Evolutionary conservation across 2,888 invertebrate genomes (phyloP).

Genomic region (Ennomos quercinarius): DNA sequence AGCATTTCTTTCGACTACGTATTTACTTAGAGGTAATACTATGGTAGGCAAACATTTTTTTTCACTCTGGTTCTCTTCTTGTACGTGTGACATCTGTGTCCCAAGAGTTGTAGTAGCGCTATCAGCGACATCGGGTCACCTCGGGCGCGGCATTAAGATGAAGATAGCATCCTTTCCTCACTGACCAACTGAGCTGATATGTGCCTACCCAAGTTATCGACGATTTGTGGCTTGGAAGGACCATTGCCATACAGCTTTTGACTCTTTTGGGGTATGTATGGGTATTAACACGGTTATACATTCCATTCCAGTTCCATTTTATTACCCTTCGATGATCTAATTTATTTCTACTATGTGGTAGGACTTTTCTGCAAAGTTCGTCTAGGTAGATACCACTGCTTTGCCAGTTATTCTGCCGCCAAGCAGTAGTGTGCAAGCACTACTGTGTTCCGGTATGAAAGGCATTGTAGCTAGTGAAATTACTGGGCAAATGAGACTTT

Average conservation of each 20-base stretch:
- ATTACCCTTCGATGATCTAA: too few relatives aligned
- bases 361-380: too few relatives aligned
- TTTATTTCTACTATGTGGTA: too few relatives aligned
- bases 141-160: conserved; percentile 55
- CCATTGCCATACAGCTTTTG: conserved; percentile 5
- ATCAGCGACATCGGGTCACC: conserved; percentile 59
- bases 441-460: too few relatives aligned
- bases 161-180: conserved; percentile 48
- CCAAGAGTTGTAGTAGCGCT: conserved; percentile 25
- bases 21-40: conserved; percentile 1
- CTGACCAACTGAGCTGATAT: conserved; percentile 40
- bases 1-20: not conserved
- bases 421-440: too few relatives aligned
- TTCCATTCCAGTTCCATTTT: too few relatives aligned
- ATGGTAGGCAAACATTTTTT: not conserved
- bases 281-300: too few relatives aligned
- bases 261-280: too few relatives aligned
- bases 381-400: too few relatives aligned
- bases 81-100: not conserved
- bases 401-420: too few relatives aligned
- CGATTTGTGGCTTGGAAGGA: conserved; percentile 23
- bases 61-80: not conserved
- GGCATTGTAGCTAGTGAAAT: too few relatives aligned
- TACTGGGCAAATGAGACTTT: too few relatives aligned
- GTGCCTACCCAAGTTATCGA: conserved; percentile 12